Percentiles rank a stretch among this genome's conserved stretches.
These are phyloP conservation scores for Caenorhabditis macrosperma DNA, from an alignment of 2,888 invertebrate genomes.

Conservation along the genomic window DNA sequence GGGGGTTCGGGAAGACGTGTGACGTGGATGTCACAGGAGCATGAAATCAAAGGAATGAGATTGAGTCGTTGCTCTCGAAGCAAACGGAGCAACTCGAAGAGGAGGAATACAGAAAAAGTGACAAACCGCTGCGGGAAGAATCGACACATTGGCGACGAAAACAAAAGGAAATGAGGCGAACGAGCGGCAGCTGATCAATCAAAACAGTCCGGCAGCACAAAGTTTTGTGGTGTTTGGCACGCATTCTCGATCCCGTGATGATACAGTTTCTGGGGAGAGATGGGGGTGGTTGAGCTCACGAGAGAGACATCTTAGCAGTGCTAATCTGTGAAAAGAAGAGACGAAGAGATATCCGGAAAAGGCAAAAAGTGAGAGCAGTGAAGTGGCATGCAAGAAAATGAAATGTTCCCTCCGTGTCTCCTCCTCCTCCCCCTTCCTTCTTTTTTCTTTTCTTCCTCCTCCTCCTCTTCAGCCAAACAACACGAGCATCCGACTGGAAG, in stretches of 20 bases:
- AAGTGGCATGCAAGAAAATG: constrained; percentile 45
- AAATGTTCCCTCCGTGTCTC: constrained; percentile 19
- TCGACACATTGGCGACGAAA: not conserved
- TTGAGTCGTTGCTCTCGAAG: not conserved
- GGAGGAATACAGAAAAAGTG: not conserved
- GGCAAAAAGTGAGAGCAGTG: constrained; percentile 33
- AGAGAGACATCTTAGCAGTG: too few relatives aligned
- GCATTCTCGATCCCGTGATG: too few relatives aligned
- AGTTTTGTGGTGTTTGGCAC: too few relatives aligned
- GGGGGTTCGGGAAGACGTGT: too few relatives aligned
- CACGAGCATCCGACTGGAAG: constrained; percentile 52
- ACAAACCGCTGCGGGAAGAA: not conserved
- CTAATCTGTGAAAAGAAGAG: constrained; percentile 14
- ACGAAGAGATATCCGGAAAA: constrained; percentile 20
- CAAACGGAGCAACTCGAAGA: not conserved
- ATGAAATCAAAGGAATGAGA: too few relatives aligned
- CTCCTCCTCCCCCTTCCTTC: constrained; percentile 7
- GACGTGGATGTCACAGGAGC: too few relatives aligned
- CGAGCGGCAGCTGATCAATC: constrained; percentile 1
- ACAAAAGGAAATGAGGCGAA: not conserved
- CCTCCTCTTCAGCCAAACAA: constrained; percentile 22
- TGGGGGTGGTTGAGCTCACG: too few relatives aligned
- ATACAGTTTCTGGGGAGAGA: too few relatives aligned
- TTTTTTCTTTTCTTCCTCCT: not conserved
- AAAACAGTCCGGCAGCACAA: not conserved